These are phyloP conservation scores for Colossoma macropomum DNA, from an alignment of 2,113 vertebrate genomes.

Conservation along the genomic window DNA sequence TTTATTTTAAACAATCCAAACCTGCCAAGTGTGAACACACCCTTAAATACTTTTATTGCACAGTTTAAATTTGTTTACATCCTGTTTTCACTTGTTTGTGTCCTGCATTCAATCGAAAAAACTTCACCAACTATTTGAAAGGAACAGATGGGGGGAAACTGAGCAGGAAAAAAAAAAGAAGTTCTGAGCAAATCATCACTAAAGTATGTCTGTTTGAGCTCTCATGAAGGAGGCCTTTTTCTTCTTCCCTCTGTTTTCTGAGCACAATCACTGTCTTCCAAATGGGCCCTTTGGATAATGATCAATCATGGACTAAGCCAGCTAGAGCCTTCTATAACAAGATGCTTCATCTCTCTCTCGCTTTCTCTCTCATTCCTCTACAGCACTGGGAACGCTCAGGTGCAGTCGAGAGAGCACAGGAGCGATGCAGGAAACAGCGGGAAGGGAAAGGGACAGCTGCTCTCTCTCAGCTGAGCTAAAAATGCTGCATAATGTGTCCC, in stretches of 20 bases:
- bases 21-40: too few species aligned
- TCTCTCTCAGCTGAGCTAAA: constrained; percentile 62
- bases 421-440: constrained; percentile 33
- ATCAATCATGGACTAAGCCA: constrained; percentile 67
- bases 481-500: constrained; percentile 67
- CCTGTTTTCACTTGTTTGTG: too few species aligned
- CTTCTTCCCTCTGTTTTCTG: constrained; percentile 53
- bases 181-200: constrained; percentile 21
- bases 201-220: constrained; percentile 46
- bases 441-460: constrained; percentile 57
- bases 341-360: constrained; percentile 61
- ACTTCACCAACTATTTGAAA: not conserved
- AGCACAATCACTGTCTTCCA: constrained; percentile 62
- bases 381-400: constrained; percentile 17
- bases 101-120: not conserved
- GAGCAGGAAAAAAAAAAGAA: not conserved
- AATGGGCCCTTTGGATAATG: constrained; percentile 69
- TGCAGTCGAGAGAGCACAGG: constrained; percentile 9
- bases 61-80: not conserved
- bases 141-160: not conserved
- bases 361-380: constrained; percentile 59
- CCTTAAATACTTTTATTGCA: not conserved
- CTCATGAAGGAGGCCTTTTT: constrained; percentile 46
- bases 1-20: too few species aligned
- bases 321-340: constrained; percentile 71